Percentiles rank a stretch among this genome's conserved stretches.
These are phyloP conservation scores for Neodontobutis hainanensis DNA, from an alignment of 2,113 vertebrate species.

Conservation along the genomic window DNA sequence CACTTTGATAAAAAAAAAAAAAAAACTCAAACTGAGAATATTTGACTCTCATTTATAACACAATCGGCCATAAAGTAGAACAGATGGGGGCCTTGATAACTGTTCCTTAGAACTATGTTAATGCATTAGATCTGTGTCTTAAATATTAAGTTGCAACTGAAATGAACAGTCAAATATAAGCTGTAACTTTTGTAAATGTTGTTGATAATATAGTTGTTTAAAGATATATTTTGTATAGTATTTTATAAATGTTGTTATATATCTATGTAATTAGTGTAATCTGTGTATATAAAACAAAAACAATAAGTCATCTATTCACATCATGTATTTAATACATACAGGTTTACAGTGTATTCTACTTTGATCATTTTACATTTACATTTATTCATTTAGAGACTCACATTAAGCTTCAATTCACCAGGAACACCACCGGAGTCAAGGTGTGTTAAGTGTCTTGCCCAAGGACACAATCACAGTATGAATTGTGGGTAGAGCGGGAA, in stretches of 20 bases:
- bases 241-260: conserved; percentile 31
- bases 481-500: too few relatives aligned
- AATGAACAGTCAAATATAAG: not conserved
- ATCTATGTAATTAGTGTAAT: conserved; percentile 50
- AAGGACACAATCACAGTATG: too few relatives aligned
- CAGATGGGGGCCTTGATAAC: conserved; percentile 54
- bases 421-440: too few relatives aligned
- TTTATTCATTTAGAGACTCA: too few relatives aligned
- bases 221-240: conserved; percentile 47
- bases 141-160: too few relatives aligned
- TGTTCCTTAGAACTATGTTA: conserved; percentile 35
- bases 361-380: too few relatives aligned
- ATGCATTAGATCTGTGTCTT: not conserved
- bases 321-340: conserved; percentile 47
- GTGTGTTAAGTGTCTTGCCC: too few relatives aligned
- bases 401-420: too few relatives aligned
- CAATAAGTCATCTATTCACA: conserved; percentile 20
- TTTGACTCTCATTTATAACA: conserved; percentile 36
- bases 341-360: conserved; percentile 40
- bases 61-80: conserved; percentile 31
- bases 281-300: conserved; percentile 39
- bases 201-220: conserved; percentile 31
- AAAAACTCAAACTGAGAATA: conserved; percentile 11
- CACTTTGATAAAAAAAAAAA: conserved; percentile 31
- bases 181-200: conserved; percentile 26